A percentile compares a stretch with the other conserved stretches of the same genome.
These are phyloP conservation scores for Caerostris darwini DNA, from an alignment of 1,140 invertebrate genomes.

Conservation along the genomic window DNA sequence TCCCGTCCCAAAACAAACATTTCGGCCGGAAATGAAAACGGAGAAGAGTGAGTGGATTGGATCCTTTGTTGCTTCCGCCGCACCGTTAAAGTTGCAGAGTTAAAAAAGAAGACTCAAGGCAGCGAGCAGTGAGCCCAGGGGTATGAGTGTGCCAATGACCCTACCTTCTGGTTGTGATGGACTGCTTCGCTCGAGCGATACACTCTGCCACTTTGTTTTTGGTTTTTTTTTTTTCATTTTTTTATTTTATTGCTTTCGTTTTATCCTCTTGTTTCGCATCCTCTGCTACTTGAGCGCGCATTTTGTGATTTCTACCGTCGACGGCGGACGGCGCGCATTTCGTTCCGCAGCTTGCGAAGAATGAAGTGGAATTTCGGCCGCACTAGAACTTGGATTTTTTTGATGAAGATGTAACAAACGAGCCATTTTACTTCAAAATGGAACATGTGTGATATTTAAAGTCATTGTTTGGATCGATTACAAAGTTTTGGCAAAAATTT, in stretches of 20 bases:
- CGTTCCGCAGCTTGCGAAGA: neutral
- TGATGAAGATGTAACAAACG: neutral
- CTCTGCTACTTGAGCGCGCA: neutral
- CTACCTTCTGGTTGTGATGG: conserved; percentile 27
- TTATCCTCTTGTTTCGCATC: neutral
- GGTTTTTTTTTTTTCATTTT: neutral
- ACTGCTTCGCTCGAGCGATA: neutral
- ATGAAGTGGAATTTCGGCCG: neutral
- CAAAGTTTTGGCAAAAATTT: too few species aligned
- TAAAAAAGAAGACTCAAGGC: neutral
- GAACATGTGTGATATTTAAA: too few species aligned
- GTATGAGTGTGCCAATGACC: conserved; percentile 52
- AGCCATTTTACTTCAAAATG: too few species aligned
- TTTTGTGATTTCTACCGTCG: conserved; percentile 9
- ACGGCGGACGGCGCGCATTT: neutral
- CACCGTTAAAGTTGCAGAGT: neutral
- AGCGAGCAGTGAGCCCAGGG: neutral
- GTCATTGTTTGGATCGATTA: too few species aligned
- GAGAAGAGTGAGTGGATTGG: too few species aligned
- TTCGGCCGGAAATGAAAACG: too few species aligned
- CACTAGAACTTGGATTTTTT: neutral
- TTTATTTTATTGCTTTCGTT: conserved; percentile 30
- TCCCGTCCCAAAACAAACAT: too few species aligned
- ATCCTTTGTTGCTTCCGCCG: conserved; percentile 16
- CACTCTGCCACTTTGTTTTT: conserved; percentile 21